Conservation (phyloP, 1,140 invertebrate genomes). For the Microplitis demolitor region DNA sequence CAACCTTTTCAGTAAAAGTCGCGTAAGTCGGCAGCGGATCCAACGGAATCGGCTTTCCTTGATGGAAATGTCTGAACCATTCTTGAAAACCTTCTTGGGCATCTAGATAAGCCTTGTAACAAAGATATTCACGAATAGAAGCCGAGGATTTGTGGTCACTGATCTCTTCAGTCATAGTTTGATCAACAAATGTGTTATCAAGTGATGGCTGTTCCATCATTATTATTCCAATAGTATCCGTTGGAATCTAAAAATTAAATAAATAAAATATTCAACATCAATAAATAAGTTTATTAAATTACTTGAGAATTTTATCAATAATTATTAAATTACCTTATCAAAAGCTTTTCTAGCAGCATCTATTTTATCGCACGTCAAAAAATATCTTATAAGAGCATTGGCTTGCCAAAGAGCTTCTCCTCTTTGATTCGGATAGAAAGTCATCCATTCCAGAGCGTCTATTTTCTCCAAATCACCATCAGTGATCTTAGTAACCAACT, state of each 20-base stretch:
- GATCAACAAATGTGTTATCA: constrained; percentile 55
- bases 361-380: constrained; percentile 71
- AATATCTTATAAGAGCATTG: constrained; percentile 87
- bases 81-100: constrained; percentile 86
- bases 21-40: constrained; percentile 65
- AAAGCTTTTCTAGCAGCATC: constrained; percentile 73
- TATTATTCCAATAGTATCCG: constrained; percentile 69
- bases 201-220: constrained; percentile 62
- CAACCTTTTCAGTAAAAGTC: constrained; percentile 86
- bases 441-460: constrained; percentile 85
- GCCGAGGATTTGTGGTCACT: constrained; percentile 54
- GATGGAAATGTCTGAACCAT: constrained; percentile 85
- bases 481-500: constrained; percentile 57
- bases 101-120: constrained; percentile 79
- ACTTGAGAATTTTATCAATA: not conserved
- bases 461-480: constrained; percentile 76
- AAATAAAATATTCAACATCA: constrained; percentile 23
- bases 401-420: constrained; percentile 82
- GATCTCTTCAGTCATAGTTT: constrained; percentile 52
- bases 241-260: constrained; percentile 59
- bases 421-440: constrained; percentile 78
- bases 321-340: constrained; percentile 62
- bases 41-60: constrained; percentile 74
- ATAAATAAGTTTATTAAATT: not conserved
- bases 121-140: constrained; percentile 75